Conservation (phyloP, 2,888 invertebrate genomes). For the Chaetogeoica ovagalla region DNA sequence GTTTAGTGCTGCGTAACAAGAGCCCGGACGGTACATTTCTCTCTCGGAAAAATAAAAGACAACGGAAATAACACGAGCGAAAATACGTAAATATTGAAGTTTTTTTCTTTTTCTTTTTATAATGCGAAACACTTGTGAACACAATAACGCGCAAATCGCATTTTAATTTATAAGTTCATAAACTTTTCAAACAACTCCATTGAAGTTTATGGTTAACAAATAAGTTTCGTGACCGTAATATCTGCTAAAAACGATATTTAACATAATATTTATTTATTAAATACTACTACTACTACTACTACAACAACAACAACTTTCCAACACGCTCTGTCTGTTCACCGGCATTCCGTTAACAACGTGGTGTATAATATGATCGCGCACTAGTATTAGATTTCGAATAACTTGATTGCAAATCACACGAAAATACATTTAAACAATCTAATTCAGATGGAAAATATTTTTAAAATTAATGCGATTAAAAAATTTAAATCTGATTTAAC, state of each 20-base stretch:
- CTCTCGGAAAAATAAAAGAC: neutral
- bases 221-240: slow-evolving; percentile 9
- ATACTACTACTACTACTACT: too few species aligned
- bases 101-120: neutral
- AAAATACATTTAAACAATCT: too few species aligned
- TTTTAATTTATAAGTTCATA: slow-evolving; percentile 29
- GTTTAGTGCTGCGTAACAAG: slow-evolving; percentile 2
- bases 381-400: too few species aligned
- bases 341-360: too few species aligned
- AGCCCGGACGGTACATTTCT: neutral
- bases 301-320: neutral
- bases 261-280: slow-evolving; percentile 1
- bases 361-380: too few species aligned
- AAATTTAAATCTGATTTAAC: too few species aligned
- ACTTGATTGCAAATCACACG: too few species aligned
- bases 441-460: too few species aligned
- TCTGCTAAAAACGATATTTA: neutral
- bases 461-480: too few species aligned
- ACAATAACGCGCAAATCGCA: neutral
- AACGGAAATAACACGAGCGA: neutral
- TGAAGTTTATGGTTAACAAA: slow-evolving; percentile 16
- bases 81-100: slow-evolving; percentile 10
- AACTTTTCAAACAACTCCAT: slow-evolving; percentile 29
- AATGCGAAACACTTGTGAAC: neutral
- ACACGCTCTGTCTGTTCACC: too few species aligned